Evolutionary conservation across 2,797 vertebrate genomes (phyloP), one percentile per base, ranked within the genome.

Genomic region (Eurystomus glaucurus): DNA sequence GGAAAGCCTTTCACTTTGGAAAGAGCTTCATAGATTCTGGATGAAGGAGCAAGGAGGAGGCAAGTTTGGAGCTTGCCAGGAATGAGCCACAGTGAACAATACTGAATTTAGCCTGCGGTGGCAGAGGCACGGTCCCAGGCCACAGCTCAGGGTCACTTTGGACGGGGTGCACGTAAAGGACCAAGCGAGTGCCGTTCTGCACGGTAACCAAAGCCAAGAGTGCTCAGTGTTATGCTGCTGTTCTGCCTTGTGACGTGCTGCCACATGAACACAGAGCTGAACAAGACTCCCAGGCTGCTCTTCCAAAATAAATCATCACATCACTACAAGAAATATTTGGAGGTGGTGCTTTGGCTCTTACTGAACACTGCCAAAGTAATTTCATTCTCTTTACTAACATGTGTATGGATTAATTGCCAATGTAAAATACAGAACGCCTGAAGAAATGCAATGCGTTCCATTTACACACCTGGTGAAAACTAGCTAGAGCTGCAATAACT

Each of bases 341-440:
- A 80, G 50, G 57, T 33, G 60, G 48, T 75, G 57, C 26, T 74
- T 46, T 75, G 52, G 46, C 69, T 84, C 45, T 14, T 31, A 17
- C 64, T 18, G 37, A 93, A 65, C 28, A 23, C 11, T 75, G 87
- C 76, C 87, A 68, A 85, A 71, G 35, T 35, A 57, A 64, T 91
- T 85, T 86, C 57, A 61, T 50, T 80, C 87, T 96, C 78, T 93
- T 91, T 61, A 71, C 57, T 74, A 90, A 94, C 75, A 57, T 8
- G 48, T 43, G 68, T 90, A 88, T 65, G 84, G 94, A 96, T 94
- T 97, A 88, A 94, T 94, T 88, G 84, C 60, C 88, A 66, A 88
- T 66, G 95, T 84, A 82, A 96, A 97, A 90, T 66, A 60, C 55
- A 57, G 70, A 91, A 46, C 14, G 77, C 92, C 94, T 74, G 94